Evolutionary conservation across 2,797 vertebrate genomes (phyloP).

Genomic region (Hippopotamyrus pictus): DNA sequence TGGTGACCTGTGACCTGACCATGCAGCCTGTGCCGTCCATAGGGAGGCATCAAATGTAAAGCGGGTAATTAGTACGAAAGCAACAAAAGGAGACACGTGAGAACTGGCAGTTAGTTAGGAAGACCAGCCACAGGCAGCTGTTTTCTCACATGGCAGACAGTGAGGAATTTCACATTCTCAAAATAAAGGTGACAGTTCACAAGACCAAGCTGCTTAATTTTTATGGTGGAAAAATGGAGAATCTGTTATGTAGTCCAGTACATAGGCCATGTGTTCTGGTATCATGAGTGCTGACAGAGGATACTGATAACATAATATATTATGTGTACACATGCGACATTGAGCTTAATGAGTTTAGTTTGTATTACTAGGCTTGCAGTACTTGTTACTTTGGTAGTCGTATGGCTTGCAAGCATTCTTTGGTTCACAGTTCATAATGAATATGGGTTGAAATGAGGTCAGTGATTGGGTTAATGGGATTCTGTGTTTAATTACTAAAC

Average conservation of each 20-base stretch:
- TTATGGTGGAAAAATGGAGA: slow-evolving; percentile 43
- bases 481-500: neutral
- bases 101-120: slow-evolving; percentile 65
- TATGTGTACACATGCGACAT: neutral
- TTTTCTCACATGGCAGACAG: slow-evolving; percentile 46
- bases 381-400: neutral
- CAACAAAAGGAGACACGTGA: slow-evolving; percentile 65
- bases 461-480: neutral
- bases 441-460: neutral
- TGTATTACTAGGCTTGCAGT: neutral
- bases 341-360: neutral
- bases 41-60: slow-evolving; percentile 69
- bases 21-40: slow-evolving; percentile 58
- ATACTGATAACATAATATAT: neutral
- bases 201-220: slow-evolving; percentile 63
- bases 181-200: slow-evolving; percentile 68
- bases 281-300: neutral
- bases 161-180: slow-evolving; percentile 51
- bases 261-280: slow-evolving; percentile 19
- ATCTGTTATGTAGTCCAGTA: slow-evolving; percentile 58
- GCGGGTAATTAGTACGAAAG: slow-evolving; percentile 69
- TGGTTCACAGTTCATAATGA: neutral
- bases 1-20: slow-evolving; percentile 55
- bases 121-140: slow-evolving; percentile 51
- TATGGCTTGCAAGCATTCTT: neutral